phyloP scores from a whole-genome alignment of 2,797 vertebrate species.

The Chelon labrosus region DNA sequence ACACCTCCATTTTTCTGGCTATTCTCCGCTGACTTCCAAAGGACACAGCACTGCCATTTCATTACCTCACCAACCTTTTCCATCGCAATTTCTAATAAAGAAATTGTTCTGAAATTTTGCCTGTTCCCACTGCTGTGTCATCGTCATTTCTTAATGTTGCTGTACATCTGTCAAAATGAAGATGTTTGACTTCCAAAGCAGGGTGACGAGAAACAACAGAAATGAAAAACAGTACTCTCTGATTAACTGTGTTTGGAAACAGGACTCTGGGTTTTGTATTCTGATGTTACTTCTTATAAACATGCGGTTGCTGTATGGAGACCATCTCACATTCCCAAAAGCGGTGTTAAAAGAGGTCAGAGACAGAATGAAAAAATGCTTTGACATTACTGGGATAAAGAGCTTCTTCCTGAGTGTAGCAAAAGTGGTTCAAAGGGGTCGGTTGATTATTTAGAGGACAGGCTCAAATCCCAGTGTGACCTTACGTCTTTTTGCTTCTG shows the following conservation, averaged over 20 bases:
- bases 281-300: conserved; percentile 66
- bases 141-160: conserved; percentile 10
- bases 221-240: conserved; percentile 41
- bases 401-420: conserved; percentile 59
- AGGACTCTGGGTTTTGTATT: conserved; percentile 58
- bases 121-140: conserved; percentile 41
- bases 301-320: conserved; percentile 49
- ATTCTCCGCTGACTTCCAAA: conserved; percentile 62
- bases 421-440: conserved; percentile 58
- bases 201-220: conserved; percentile 20
- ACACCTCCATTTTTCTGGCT: conserved; percentile 54
- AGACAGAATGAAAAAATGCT: conserved; percentile 36
- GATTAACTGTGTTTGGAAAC: conserved; percentile 60
- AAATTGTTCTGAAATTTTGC: conserved; percentile 39
- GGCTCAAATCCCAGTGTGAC: conserved; percentile 60
- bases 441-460: conserved; percentile 67
- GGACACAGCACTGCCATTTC: conserved; percentile 45
- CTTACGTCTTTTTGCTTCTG: conserved; percentile 43
- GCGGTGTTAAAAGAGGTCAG: conserved; percentile 56
- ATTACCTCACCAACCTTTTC: conserved; percentile 45
- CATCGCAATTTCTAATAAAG: conserved; percentile 39
- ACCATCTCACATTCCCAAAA: conserved; percentile 43
- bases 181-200: conserved; percentile 37
- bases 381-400: conserved; percentile 53
- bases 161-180: conserved; percentile 46